Evolutionary conservation across 2,888 invertebrate genomes (phyloP).

Genomic region (Dyspetes luteomarginatus): DNA sequence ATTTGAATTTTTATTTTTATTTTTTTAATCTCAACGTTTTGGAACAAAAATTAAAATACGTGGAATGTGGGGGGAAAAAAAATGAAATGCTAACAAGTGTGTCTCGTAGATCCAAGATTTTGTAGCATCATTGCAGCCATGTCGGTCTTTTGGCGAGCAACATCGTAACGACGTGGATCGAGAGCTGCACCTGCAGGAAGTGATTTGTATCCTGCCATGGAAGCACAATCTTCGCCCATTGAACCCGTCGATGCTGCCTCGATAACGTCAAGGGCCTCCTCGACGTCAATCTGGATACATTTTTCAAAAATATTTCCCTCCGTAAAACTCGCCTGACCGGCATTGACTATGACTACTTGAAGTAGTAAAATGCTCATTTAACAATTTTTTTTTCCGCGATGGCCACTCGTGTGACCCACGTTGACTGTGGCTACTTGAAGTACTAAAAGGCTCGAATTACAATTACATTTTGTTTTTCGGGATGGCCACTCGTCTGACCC

Average conservation of each 20-base stretch:
- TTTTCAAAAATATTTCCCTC: too few species aligned
- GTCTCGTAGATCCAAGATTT: slow-evolving; percentile 88
- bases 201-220: slow-evolving; percentile 80
- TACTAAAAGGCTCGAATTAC: too few species aligned
- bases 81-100: slow-evolving; percentile 78
- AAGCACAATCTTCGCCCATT: slow-evolving; percentile 75
- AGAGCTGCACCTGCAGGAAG: slow-evolving; percentile 89
- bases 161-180: slow-evolving; percentile 89
- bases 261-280: slow-evolving; percentile 89
- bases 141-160: slow-evolving; percentile 91
- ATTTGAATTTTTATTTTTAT: slow-evolving; percentile 2
- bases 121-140: slow-evolving; percentile 90
- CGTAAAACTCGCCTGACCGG: neutral
- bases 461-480: neutral
- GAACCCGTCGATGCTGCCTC: slow-evolving; percentile 84
- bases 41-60: neutral
- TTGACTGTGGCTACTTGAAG: neutral
- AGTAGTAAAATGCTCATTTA: neutral
- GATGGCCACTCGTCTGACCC: neutral
- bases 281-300: slow-evolving; percentile 86
- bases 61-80: neutral
- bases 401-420: neutral
- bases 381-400: neutral
- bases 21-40: neutral
- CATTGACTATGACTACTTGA: neutral